These are phyloP conservation scores for Dinomys branickii DNA, from an alignment of 2,113 vertebrate species.

Conservation along the genomic window DNA sequence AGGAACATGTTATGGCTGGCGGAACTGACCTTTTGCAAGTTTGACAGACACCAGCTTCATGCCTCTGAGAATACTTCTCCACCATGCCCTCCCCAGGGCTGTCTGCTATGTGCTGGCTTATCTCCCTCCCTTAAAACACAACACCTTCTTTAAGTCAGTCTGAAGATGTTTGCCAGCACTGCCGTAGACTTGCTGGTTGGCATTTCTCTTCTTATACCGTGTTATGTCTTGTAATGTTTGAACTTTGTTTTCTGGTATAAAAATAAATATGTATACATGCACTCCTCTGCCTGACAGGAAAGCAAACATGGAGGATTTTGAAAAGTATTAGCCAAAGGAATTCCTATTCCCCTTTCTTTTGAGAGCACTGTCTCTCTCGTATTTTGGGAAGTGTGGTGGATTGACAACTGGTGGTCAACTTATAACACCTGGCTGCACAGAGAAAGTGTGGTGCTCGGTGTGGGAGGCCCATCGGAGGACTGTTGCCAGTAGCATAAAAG, in stretches of 20 bases:
- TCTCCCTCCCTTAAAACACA: not conserved
- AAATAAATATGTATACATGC: not conserved
- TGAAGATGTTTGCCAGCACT: not conserved
- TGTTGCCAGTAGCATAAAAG: no score
- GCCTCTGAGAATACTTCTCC: rapidly evolving
- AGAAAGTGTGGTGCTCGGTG: no score
- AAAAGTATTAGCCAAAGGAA: not conserved
- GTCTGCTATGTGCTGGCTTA: rapidly evolving
- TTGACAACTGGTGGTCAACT: no score
- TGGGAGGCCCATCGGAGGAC: no score
- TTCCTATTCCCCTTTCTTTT: not conserved
- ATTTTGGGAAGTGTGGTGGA: no score
- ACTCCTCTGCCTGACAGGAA: not conserved
- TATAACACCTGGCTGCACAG: no score
- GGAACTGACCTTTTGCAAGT: not conserved
- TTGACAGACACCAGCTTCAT: not conserved
- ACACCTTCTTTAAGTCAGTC: not conserved
- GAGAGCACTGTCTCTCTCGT: not conserved
- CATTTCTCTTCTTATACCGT: not conserved
- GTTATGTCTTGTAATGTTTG: not conserved
- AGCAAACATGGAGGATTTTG: not conserved
- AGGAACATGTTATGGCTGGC: not conserved
- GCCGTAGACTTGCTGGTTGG: not conserved
- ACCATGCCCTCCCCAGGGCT: rapidly evolving
- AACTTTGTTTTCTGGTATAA: not conserved